phyloP scores from a whole-genome alignment of 2,888 invertebrate genomes.

The Acanthosoma haemorrhoidale region DNA sequence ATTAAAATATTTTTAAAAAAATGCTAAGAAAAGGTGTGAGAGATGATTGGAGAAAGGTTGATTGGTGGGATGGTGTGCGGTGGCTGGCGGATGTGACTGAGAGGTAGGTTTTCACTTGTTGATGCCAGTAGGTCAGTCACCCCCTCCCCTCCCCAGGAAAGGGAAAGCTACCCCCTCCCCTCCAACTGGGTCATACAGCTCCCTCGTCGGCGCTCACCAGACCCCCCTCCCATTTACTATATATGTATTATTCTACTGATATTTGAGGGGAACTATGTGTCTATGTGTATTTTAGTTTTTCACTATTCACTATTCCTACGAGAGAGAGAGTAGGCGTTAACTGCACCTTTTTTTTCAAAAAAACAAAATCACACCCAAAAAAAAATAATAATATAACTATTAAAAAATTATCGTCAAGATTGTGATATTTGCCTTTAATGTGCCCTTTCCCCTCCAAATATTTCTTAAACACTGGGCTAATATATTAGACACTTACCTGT shows the following conservation, averaged over 20 bases:
- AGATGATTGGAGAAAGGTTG: background rate
- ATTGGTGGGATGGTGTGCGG: background rate
- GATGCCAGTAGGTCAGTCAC: conserved; percentile 22
- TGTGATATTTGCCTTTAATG: conserved; percentile 22
- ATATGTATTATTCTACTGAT: background rate
- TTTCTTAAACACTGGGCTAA: background rate
- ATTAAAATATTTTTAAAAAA: background rate
- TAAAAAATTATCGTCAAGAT: conserved; percentile 17
- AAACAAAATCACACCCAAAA: background rate
- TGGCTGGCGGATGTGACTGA: conserved; percentile 15
- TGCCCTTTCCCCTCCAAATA: background rate
- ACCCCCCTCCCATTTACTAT: background rate
- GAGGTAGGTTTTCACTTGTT: conserved; percentile 25
- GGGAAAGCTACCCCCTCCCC: conserved; percentile 4
- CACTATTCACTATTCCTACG: background rate
- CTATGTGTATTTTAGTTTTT: conserved; percentile 5
- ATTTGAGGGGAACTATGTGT: background rate
- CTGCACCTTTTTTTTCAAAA: background rate
- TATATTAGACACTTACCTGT: no score
- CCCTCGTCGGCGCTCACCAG: background rate
- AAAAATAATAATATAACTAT: background rate
- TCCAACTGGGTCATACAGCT: conserved; percentile 9
- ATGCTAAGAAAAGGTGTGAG: background rate
- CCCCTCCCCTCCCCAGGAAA: conserved; percentile 7
- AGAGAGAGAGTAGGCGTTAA: background rate